Evolutionary conservation across 2,888 invertebrate genomes (phyloP).

Genomic region (Cheilosia soror): DNA sequence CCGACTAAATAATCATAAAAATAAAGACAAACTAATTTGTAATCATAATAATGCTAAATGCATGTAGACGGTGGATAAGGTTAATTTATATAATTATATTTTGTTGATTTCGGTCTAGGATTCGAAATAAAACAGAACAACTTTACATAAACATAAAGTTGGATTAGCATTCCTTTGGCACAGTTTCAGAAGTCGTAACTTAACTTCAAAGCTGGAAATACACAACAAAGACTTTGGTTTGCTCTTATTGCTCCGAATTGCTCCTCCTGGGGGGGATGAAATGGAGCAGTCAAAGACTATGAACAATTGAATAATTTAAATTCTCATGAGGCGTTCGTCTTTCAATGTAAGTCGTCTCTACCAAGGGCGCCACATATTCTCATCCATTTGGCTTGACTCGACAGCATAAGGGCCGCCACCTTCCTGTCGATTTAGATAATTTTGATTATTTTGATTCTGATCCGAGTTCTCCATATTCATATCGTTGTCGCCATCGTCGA

Average conservation of each 20-base stretch:
- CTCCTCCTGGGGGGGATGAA: not conserved
- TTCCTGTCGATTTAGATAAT: conserved; percentile 77
- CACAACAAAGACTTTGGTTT: conserved; percentile 62
- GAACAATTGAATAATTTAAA: conserved; percentile 47
- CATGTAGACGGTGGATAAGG: conserved; percentile 73
- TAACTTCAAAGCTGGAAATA: conserved; percentile 64
- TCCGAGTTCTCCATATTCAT: conserved; percentile 75
- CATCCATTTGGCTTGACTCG: conserved; percentile 80
- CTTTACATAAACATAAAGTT: conserved; percentile 41
- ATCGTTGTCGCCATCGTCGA: conserved; percentile 66
- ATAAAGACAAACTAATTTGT: conserved; percentile 34
- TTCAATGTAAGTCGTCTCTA: conserved; percentile 76
- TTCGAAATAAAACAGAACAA: conserved; percentile 39
- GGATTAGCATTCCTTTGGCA: conserved; percentile 71
- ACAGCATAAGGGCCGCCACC: conserved; percentile 44
- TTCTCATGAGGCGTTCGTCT: conserved; percentile 19
- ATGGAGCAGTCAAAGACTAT: not conserved
- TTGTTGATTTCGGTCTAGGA: conserved; percentile 29
- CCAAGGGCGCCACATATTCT: conserved; percentile 86
- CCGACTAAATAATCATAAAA: conserved; percentile 31
- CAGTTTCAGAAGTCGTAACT: conserved; percentile 53
- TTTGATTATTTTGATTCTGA: conserved; percentile 78
- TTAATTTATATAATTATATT: conserved; percentile 32
- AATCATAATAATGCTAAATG: conserved; percentile 63
- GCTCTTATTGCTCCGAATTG: not conserved